Evolutionary conservation across 2,797 vertebrate genomes (phyloP), one percentile per base, ranked within the genome.

Genomic region (Triplophysa yarkandensis): DNA sequence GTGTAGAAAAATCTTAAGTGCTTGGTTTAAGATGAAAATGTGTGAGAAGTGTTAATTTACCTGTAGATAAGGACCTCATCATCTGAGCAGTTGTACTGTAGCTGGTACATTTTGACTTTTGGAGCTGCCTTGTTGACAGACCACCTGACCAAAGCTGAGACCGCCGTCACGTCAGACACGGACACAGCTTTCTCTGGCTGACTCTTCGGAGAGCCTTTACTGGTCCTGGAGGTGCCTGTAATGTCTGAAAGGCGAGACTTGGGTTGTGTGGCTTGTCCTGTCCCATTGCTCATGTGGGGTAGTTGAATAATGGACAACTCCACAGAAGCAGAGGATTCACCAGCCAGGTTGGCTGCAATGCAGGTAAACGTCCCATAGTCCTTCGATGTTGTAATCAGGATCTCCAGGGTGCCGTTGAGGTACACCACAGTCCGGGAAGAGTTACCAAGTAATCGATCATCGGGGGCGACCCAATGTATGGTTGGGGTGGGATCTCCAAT

Each of bases 1-100:
- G n/a, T n/a, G n/a, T n/a, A n/a, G n/a, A n/a, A n/a, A n/a, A n/a
- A n/a, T n/a, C n/a, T n/a, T n/a, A n/a, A n/a, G n/a, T n/a, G n/a
- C 16, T 1, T 7, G 4, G 1, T 5, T 44, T 44, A 17, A 6
- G 9, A 41, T 3, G 43, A 17, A n/a, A 52, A 71, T 27, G 16
- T 52, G 11, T 62, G 27, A 27, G 43, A 62, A 6, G 28, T 50
- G 1, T n/a, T n/a, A n/a, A n/a, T n/a, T 89, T 94, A 98, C 96
- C 96, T 97, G 93, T 98, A 98, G 66, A 97, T 95, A 57, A 97
- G 92, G 64, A 97, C 95, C 87, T 98, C 94, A 52, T 98, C 96
- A 63, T 96, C 94, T 0, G 96, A 97, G 85, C 96, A 97, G 87
- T 98, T 98, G 85, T 98, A 98, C 71, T 98, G 96, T 16, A 98